Conservation (phyloP, 2,888 invertebrate species). For the Netelia fuscicornis region DNA sequence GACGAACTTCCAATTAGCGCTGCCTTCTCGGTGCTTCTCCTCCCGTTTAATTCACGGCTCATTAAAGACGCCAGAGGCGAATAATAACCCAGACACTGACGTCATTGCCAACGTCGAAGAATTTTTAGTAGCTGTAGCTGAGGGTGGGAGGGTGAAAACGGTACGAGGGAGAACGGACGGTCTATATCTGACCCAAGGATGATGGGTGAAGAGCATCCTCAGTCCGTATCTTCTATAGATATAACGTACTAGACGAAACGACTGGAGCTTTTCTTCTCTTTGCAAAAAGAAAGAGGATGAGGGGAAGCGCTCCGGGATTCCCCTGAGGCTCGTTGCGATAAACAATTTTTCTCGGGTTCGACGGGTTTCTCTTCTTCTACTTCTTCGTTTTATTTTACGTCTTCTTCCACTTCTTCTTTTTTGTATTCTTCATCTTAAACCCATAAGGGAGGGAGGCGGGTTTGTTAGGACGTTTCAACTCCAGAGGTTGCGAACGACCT, state of each 20-base stretch:
- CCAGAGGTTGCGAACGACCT: conserved; percentile 13
- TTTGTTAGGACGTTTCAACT: conserved; percentile 49
- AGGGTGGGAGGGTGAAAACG: not conserved
- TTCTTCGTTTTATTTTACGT: not conserved
- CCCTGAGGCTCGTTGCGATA: conserved; percentile 47
- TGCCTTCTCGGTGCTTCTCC: conserved; percentile 20
- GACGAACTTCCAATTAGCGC: conserved; percentile 54
- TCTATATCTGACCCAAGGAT: conserved; percentile 12
- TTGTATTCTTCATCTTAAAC: conserved; percentile 38
- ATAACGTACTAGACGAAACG: conserved; percentile 32
- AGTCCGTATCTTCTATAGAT: conserved; percentile 16
- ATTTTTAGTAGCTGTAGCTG: conserved; percentile 2
- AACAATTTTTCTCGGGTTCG: conserved; percentile 58
- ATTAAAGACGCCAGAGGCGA: conserved; percentile 48
- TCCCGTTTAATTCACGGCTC: conserved; percentile 45
- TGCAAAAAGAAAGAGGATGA: conserved; percentile 26
- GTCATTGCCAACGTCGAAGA: not conserved
- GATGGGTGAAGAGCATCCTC: conserved; percentile 31
- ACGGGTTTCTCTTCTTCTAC: conserved; percentile 13
- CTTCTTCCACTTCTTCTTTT: conserved; percentile 18
- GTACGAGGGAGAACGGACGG: not conserved
- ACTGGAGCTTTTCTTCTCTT: conserved; percentile 33
- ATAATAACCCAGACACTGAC: conserved; percentile 26
- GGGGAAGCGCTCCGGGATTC: conserved; percentile 21
- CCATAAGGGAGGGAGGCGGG: conserved; percentile 21